Evolutionary conservation across 2,113 vertebrate species (phyloP), one percentile per base, ranked within the genome.

Genomic region (Passer montanus): DNA sequence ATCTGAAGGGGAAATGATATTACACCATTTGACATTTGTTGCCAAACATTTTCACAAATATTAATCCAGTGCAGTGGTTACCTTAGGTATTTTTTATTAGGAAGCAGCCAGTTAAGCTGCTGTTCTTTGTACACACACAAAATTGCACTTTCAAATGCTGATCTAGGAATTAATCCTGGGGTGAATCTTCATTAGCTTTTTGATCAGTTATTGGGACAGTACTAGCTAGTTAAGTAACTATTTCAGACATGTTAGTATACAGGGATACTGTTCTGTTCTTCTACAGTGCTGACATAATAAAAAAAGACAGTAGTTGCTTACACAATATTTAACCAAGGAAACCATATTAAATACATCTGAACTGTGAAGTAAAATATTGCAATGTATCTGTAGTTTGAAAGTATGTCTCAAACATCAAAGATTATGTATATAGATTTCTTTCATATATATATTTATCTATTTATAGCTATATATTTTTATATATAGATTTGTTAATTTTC

Each of bases 1-100:
- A 16, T 67, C 33, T 93, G 76, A 94, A 95, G 83, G 88, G 62
- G 62, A 96, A 89, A 58, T 68, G 16, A 58, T 92, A 95, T 81
- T 94, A 21, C 9, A 67, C 6, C 0, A 2, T 60, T 11, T 96
- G 79, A 82, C 30, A 8, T 84, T 84, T 56, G 39, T 75, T 95
- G 90, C 93, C 93, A 95, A 0, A 55, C 44, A 13, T 78, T 90
- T 96, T 84, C 64, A 72, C 60, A 87, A 84, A 64, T 93, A 81
- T 41, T 90, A 95, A 93, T 90, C 53, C 41, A 30, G 47, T 68
- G 64, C 41, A 63, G 58, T 82, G 17, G 31, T 77, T 93, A 58
- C 75, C 28, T 28, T 44, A 83, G 76, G 7, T 73, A 5, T 31
- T 69, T 46, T 15, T 74, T 19, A 27, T 78, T 72, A 53, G 26